Base-by-base conservation (phyloP, 2,888 invertebrate species). In the Nephrotoma guestfalica region DNA sequence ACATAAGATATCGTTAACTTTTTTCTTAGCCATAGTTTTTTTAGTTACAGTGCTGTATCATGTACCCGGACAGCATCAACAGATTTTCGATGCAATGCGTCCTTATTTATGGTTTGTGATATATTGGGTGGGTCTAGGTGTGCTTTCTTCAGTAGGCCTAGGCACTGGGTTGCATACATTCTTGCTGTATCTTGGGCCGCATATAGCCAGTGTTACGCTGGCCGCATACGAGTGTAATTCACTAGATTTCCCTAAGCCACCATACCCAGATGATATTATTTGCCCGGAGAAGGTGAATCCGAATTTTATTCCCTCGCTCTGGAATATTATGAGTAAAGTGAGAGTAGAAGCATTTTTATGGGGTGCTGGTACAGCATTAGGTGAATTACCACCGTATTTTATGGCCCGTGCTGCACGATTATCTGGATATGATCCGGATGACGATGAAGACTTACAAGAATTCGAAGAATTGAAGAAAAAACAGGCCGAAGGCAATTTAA, bases 141-240 rank as follows among this genome's bases (percentile, higher is more conserved):
- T 99, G 57, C 94, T 99, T 88, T 99, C 99, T 71, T 99, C 99
- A 0, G 98, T 99, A 87, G 99, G 99, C 0, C 94, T 99, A 86
- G 99, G 99, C 71, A 99, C 99, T 0, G 99, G 99, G 0, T 94
- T 99, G 86, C 99, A 99, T 92, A 99, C 99, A 87, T 99, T 99
- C 93, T 94, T 99, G 86, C 93, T 99, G 87, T 99, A 99, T 92
- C 93, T 99, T 90, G 99, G 99, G n/a, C 99, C 99, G 43, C 99
- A 99, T 91, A 99, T 99, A 92, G 99, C 99, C 87, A 94, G 97
- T 87, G 99, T 99, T 83, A 99, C 99, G 3, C 93, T 99, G 90
- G 99, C 99, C 15, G 99, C 98, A 0, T 99, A 98, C 91, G 99
- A 99, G 92, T 99, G 99, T 91, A 96, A 96, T 86, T 94, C 96